A percentile compares a stretch with the other conserved stretches of the same genome.
Conservation (phyloP, 2,797 vertebrate species). For the Amblyopsis hoosieri region DNA sequence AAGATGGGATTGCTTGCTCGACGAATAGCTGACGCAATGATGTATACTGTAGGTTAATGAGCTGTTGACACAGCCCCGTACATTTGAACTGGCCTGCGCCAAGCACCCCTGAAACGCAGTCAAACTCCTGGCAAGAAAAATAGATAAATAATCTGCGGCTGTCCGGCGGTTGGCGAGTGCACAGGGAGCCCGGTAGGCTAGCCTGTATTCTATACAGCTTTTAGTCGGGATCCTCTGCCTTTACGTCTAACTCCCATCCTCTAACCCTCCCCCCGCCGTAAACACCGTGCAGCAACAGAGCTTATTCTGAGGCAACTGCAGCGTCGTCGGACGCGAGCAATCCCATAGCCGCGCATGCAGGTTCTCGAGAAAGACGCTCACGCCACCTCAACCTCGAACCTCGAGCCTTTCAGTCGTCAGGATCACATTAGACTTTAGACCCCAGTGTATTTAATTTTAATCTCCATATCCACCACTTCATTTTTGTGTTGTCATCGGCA, state of each 20-base stretch:
- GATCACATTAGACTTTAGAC: constrained; percentile 19
- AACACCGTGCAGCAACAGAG: constrained; percentile 51
- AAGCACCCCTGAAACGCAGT: constrained; percentile 29
- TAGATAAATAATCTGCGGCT: constrained; percentile 58
- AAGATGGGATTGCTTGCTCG: no score
- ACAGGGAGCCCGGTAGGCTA: constrained; percentile 16
- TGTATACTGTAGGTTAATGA: background rate
- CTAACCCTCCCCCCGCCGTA: constrained; percentile 24
- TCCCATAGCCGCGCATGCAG: constrained; percentile 58
- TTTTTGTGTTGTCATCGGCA: constrained; percentile 1
- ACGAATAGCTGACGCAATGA: constrained; percentile 6
- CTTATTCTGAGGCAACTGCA: constrained; percentile 71
- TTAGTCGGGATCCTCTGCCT: constrained; percentile 14
- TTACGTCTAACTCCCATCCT: background rate
- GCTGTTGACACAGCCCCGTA: background rate
- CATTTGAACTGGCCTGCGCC: constrained; percentile 7
- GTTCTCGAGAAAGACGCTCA: constrained; percentile 58
- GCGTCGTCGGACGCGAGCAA: constrained; percentile 67
- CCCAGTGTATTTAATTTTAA: constrained; percentile 3
- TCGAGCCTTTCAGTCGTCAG: constrained; percentile 39
- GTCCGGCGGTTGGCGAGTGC: constrained; percentile 54
- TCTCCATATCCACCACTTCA: background rate
- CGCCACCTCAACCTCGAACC: constrained; percentile 53
- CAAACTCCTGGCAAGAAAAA: constrained; percentile 41
- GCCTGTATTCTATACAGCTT: constrained; percentile 63